Evolutionary conservation across 2,797 vertebrate species (phyloP).

Genomic region (Tangara arthus): DNA sequence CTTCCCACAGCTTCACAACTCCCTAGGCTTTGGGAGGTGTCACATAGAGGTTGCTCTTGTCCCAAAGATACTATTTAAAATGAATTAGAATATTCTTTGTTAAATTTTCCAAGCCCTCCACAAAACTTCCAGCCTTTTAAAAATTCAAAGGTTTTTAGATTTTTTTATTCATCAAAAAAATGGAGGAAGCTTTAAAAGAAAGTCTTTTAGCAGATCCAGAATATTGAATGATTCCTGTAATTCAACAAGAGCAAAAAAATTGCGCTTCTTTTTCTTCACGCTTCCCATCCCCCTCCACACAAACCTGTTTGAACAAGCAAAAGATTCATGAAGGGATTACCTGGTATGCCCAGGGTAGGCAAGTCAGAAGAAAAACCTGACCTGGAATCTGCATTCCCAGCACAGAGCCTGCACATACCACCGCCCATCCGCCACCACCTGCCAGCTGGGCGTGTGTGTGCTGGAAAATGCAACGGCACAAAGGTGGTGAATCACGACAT

Average conservation of each 20-base stretch:
- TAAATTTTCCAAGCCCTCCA: not conserved
- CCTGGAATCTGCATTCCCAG: constrained; percentile 33
- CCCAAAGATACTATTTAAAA: not conserved
- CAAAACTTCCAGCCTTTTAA: not conserved
- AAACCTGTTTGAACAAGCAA: constrained; percentile 57
- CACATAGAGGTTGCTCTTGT: not conserved
- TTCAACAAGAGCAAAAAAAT: not conserved
- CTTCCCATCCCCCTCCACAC: not conserved
- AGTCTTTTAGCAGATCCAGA: not conserved
- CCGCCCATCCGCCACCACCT: not conserved
- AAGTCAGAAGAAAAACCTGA: constrained; percentile 44
- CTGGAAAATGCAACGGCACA: not conserved
- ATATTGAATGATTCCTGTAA: not conserved
- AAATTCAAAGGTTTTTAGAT: not conserved
- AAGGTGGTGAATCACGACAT: not conserved
- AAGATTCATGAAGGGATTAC: constrained; percentile 48
- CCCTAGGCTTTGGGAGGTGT: not conserved
- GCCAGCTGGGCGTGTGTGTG: not conserved
- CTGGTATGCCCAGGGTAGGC: not conserved
- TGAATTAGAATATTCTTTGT: not conserved
- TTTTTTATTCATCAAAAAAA: not conserved
- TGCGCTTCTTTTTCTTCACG: not conserved
- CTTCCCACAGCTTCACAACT: not conserved
- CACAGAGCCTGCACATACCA: not conserved
- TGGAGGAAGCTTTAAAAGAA: not conserved